Percentiles rank a stretch among this genome's conserved stretches.
Conservation (phyloP, 2,113 vertebrate species). For the Equus quagga region DNA sequence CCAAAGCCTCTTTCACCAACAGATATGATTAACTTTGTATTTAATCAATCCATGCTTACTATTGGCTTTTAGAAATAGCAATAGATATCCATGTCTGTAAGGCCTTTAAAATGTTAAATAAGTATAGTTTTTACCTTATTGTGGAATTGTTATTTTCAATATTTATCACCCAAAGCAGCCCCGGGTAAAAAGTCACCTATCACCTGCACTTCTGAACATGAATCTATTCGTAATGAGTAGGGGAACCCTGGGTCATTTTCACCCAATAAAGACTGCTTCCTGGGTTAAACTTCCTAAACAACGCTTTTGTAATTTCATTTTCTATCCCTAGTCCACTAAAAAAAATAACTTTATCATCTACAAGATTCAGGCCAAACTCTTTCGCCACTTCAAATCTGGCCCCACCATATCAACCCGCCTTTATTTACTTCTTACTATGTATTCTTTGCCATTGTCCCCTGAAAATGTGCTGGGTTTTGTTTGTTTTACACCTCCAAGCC, state of each 20-base stretch:
- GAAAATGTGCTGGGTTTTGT: slow-evolving; percentile 25
- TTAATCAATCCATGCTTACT: slow-evolving; percentile 40
- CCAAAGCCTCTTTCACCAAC: slow-evolving; percentile 44
- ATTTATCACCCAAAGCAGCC: slow-evolving; percentile 4
- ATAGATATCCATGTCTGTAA: neutral
- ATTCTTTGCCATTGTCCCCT: neutral
- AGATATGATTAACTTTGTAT: slow-evolving; percentile 46
- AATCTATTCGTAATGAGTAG: neutral
- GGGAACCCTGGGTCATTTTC: neutral
- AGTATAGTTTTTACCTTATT: slow-evolving; percentile 22
- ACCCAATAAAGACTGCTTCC: slow-evolving; percentile 11
- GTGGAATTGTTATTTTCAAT: slow-evolving; percentile 48
- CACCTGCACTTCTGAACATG: slow-evolving; percentile 9
- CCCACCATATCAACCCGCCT: neutral
- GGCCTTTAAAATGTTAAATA: neutral
- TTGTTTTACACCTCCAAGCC: slow-evolving; percentile 27
- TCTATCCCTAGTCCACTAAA: neutral
- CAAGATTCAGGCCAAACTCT: slow-evolving; percentile 31
- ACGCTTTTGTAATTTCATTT: slow-evolving; percentile 16
- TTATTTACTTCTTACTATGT: slow-evolving; percentile 12
- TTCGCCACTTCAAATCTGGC: slow-evolving; percentile 8
- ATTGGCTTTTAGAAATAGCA: slow-evolving; percentile 43
- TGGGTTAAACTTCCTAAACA: slow-evolving; percentile 39
- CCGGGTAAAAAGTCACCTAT: slow-evolving; percentile 37
- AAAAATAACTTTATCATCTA: slow-evolving; percentile 19